phyloP scores from a whole-genome alignment of 2,888 invertebrate genomes.

The Arctia plantaginis region DNA sequence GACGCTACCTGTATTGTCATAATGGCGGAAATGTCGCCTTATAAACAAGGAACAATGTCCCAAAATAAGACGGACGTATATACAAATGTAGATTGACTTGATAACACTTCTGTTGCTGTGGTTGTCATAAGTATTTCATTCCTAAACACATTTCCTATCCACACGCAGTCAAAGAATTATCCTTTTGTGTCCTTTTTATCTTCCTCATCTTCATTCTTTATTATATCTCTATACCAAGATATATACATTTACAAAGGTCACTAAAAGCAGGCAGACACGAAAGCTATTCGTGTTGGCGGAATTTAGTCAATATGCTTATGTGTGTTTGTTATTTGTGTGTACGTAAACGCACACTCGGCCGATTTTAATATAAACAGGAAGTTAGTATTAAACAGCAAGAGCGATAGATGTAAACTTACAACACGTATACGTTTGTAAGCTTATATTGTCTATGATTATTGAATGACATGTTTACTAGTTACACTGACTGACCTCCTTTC shows the following conservation, averaged over 20 bases:
- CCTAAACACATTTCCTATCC: not conserved
- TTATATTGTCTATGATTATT: conserved; percentile 14
- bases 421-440: conserved; percentile 8
- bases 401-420: conserved; percentile 7
- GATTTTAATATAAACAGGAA: conserved; percentile 26
- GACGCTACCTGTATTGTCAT: conserved; percentile 52
- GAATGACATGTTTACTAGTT: conserved; percentile 19
- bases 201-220: not conserved
- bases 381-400: conserved; percentile 13
- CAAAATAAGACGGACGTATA: conserved; percentile 62
- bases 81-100: conserved; percentile 11
- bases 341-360: conserved; percentile 5
- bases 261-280: not conserved
- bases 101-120: not conserved
- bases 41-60: conserved; percentile 67
- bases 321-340: not conserved
- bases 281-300: not conserved
- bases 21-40: conserved; percentile 53
- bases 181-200: not conserved
- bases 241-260: not conserved
- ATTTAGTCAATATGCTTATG: not conserved
- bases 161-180: not conserved
- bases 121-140: not conserved
- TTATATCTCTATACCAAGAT: not conserved
- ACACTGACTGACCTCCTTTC: conserved; percentile 12